Evolutionary conservation across 23 tunicate genomes (phyloP).

Genomic region (Halocynthia roretzi): DNA sequence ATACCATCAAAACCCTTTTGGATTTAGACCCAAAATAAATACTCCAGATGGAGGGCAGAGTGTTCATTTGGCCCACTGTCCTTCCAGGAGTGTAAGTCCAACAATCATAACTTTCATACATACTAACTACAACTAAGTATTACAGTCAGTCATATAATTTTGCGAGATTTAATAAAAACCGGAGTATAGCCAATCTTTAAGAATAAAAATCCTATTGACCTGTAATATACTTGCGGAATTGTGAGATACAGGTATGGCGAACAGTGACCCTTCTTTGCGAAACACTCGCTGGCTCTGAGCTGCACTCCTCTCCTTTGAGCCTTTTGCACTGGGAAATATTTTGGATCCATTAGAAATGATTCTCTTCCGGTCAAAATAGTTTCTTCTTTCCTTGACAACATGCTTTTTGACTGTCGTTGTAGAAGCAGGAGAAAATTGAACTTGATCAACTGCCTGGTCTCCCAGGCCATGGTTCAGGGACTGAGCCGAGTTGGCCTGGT

Average conservation of each 20-base stretch:
- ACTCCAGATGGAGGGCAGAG: too few relatives aligned
- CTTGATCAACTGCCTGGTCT: background rate
- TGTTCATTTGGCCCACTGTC: too few relatives aligned
- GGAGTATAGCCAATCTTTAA: too few relatives aligned
- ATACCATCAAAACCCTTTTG: background rate
- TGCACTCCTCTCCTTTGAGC: conserved; percentile 2
- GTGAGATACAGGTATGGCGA: conserved; percentile 19
- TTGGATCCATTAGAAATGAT: conserved; percentile 10
- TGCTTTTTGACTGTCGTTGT: background rate
- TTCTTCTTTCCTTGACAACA: conserved; percentile 8
- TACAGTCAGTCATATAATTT: too few relatives aligned
- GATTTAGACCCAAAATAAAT: too few relatives aligned
- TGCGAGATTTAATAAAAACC: too few relatives aligned
- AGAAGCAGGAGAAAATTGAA: too few relatives aligned
- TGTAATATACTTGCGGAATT: background rate
- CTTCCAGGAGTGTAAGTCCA: background rate
- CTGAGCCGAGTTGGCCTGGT: background rate
- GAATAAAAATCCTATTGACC: background rate
- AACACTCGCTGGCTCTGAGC: conserved; percentile 15
- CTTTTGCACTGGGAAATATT: conserved; percentile 19
- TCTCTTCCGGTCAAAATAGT: conserved; percentile 25
- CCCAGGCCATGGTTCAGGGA: background rate
- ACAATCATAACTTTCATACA: background rate
- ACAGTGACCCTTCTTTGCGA: conserved; percentile 23
- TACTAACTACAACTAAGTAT: background rate